These are phyloP conservation scores for Lepidocolaptes lacrymiger DNA, from an alignment of 2,797 vertebrate species.

Conservation along the genomic window DNA sequence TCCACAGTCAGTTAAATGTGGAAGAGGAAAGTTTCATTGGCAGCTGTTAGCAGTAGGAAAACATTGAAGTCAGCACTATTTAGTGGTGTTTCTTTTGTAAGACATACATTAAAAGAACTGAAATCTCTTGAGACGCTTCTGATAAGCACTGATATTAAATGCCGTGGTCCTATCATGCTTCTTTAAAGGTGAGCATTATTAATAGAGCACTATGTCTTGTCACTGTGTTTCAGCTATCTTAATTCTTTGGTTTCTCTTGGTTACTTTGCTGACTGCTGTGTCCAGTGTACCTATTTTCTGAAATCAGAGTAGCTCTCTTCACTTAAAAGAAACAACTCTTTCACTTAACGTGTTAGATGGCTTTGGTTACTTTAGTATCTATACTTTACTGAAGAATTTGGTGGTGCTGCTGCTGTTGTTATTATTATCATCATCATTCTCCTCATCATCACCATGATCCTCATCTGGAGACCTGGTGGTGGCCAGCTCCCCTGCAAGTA, in stretches of 20 bases:
- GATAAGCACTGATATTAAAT: conserved; percentile 62
- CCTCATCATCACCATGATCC: background rate
- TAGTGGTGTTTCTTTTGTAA: conserved; percentile 47
- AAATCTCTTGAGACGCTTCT: conserved; percentile 62
- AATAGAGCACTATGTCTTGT: conserved; percentile 26
- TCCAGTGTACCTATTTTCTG: background rate
- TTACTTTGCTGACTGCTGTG: background rate
- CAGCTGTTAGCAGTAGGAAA: conserved; percentile 48
- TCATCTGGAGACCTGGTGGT: background rate
- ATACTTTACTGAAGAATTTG: background rate
- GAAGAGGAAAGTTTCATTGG: conserved; percentile 40
- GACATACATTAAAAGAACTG: conserved; percentile 38
- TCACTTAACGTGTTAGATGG: background rate
- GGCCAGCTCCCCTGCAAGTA: background rate
- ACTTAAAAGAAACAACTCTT: background rate
- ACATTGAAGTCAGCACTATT: conserved; percentile 63
- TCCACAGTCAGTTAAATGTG: conserved; percentile 45
- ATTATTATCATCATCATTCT: too few relatives aligned
- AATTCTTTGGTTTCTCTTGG: background rate
- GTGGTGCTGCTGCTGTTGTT: background rate
- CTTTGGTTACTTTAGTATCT: background rate
- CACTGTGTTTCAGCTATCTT: conserved; percentile 23
- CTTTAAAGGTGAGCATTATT: conserved; percentile 56
- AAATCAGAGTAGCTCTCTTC: background rate
- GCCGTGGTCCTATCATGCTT: background rate